Percentiles rank a stretch among this genome's conserved stretches.
Conservation (phyloP, 2,113 vertebrate genomes). For the Periophthalmus modestus region DNA sequence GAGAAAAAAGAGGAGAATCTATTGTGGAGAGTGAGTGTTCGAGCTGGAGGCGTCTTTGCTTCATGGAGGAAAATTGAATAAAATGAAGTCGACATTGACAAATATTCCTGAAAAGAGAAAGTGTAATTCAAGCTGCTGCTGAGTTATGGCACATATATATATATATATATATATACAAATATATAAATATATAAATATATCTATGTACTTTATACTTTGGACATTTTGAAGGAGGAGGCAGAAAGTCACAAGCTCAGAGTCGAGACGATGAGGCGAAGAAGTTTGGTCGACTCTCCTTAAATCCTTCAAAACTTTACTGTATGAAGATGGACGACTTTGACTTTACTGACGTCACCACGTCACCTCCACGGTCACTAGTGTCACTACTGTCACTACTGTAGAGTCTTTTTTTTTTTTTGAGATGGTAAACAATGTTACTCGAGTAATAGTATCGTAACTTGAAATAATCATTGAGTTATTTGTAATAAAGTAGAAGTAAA, state of each 20-base stretch:
- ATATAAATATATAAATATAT: too few relatives aligned
- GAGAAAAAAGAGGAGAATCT: conserved; percentile 3
- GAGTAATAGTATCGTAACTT: too few relatives aligned
- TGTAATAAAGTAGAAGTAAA: too few relatives aligned
- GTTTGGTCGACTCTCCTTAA: neutral
- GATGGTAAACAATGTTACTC: too few relatives aligned
- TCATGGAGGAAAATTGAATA: conserved; percentile 5
- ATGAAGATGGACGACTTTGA: too few relatives aligned
- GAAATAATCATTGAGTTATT: too few relatives aligned
- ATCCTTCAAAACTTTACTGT: neutral
- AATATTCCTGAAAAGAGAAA: conserved; percentile 12
- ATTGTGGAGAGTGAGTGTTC: conserved; percentile 18
- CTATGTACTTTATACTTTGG: neutral
- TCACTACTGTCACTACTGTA: too few relatives aligned
- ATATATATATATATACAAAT: too few relatives aligned
- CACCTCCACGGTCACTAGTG: too few relatives aligned
- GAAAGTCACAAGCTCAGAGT: neutral
- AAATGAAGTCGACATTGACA: conserved; percentile 15
- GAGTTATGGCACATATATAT: too few relatives aligned
- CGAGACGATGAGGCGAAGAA: neutral
- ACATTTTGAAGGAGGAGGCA: neutral
- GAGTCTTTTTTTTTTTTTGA: too few relatives aligned
- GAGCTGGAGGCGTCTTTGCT: neutral
- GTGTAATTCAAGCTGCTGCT: neutral
- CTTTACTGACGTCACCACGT: too few relatives aligned